Base-by-base conservation (phyloP, 1,140 invertebrate genomes). In the Tyrophagus putrescentiae region DNA sequence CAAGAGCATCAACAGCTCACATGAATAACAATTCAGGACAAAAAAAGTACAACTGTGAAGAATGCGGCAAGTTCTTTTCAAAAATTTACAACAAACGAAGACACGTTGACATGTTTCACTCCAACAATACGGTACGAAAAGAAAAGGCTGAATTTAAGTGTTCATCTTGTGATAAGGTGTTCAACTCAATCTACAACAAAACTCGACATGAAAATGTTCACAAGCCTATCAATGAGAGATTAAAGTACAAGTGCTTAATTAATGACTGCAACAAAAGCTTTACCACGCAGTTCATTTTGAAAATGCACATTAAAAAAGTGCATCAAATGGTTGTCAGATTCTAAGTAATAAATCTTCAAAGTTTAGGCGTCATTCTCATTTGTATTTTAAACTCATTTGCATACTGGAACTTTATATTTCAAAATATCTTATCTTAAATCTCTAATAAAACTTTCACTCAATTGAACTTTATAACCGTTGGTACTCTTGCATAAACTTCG, bases 111-210 rank as follows among this genome's bases (percentile, higher is more conserved):
- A 54, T 54, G 52, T 13, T 54, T 9, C 52, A 54, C 39, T n/a
- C n/a, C 5, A 13, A 31, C 2, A 54, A 54, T 54, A n/a, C 52
- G n/a, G 41, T n/a, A 4, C 41, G 18, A 42, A 13, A 11, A 27
- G 13, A 18, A 7, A 23, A 31, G 13, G 13, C 52, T 27, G 25
- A 54, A 25, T 54, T 27, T 33, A 54, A 54, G 25, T 54, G 52
- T 54, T 54, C 52, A 54, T 54, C 52, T 21, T 54, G 52, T 27
- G 52, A 54, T 54, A 54, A 54, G 39, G 52, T 54, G 1, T 54
- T 54, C 21, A 21, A 31, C 18, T 54, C 52, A 2, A 54, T 54
- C 28, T 54, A 54, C 39, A 54, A 54, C 25, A 54, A 54, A 54
- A 54, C 27, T 16, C 2, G 52, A 54, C 52, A 54, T 54, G 52